Evolutionary conservation across 2,888 invertebrate species (phyloP), one percentile per base, ranked within the genome.

Genomic region (Lasioglossum lativentre): DNA sequence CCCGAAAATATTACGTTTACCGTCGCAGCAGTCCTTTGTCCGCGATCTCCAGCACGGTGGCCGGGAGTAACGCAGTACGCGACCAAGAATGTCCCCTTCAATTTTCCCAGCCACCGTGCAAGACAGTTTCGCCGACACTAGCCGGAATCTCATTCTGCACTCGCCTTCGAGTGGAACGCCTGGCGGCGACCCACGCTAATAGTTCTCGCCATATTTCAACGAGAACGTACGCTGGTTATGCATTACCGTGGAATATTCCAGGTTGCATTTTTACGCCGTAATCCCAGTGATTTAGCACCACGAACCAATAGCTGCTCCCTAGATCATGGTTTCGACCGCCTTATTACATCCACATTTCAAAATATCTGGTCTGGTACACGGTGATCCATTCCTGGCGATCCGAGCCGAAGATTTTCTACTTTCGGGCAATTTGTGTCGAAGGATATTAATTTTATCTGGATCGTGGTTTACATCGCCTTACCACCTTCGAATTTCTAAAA

Each of bases 201-300:
- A 83, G 77, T 71, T 34, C 78, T 56, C 66, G 3, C 56, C 47
- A 59, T 78, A 80, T 80, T 75, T 83, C 56, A 75, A 71, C 6
- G 14, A 2, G 27, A 73, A 78, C 52, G 52, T 76, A 68, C n/a
- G 14, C 4, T 19, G 78, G 76, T 59, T 81, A 86, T 75, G 77
- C 76, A 81, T 83, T 75, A 75, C 38, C 42, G n/a, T 52, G 34
- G 77, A 77, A 77, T 78, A 86, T 82, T 72, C 78, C 12, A 14
- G 63, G 76, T 86, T 75, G 16, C 72, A 86, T 82, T 84, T 82
- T 84, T 86, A 12, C 52, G 63, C 10, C 8, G 38, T 42, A 42
- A 40, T 73, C 68, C 42, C 77, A 38, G 47, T 38, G 76, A 76
- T 76, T 76, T 76, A 68, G 68, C 68, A n/a, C 47, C 30, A 34